Percentiles rank a stretch among this genome's conserved stretches.
Conservation (phyloP, 2,888 invertebrate species). For the Cremastinae sp. region DNA sequence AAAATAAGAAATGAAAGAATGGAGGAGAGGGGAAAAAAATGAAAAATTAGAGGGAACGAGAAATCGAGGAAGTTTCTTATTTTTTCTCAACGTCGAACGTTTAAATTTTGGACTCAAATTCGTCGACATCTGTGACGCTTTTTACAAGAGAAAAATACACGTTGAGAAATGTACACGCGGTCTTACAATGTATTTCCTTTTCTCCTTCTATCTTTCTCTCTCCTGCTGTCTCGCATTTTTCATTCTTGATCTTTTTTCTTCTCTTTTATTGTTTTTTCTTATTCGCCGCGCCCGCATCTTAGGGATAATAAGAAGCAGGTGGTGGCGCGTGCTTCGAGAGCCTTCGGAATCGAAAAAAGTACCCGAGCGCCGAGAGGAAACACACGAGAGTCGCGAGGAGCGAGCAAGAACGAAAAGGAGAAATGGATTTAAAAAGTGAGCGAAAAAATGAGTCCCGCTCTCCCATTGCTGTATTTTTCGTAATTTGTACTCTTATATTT, state of each 20-base stretch:
- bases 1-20: not conserved
- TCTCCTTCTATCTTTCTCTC: constrained; percentile 1
- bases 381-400: not conserved
- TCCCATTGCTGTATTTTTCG: constrained; percentile 54
- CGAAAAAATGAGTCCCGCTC: constrained; percentile 19
- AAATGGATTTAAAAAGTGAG: constrained; percentile 42
- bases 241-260: constrained; percentile 23
- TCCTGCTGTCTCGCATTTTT: not conserved
- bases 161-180: constrained; percentile 44
- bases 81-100: constrained; percentile 22
- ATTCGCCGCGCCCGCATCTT: constrained; percentile 43
- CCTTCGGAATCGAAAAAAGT: constrained; percentile 53
- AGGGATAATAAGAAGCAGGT: constrained; percentile 76
- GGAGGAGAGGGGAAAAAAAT: constrained; percentile 4
- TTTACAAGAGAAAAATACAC: constrained; percentile 39
- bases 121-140: constrained; percentile 53
- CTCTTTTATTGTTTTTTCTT: constrained; percentile 27
- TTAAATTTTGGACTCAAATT: constrained; percentile 41
- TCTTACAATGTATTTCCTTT: constrained; percentile 39
- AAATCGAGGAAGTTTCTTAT: too few species aligned
- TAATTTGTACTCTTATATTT: constrained; percentile 65
- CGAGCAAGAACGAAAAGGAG: constrained; percentile 15
- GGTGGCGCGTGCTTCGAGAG: constrained; percentile 74
- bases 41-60: not conserved
- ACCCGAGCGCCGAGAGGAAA: constrained; percentile 42